Conservation (phyloP, 2,113 vertebrate species). For the Psophia crepitans region DNA sequence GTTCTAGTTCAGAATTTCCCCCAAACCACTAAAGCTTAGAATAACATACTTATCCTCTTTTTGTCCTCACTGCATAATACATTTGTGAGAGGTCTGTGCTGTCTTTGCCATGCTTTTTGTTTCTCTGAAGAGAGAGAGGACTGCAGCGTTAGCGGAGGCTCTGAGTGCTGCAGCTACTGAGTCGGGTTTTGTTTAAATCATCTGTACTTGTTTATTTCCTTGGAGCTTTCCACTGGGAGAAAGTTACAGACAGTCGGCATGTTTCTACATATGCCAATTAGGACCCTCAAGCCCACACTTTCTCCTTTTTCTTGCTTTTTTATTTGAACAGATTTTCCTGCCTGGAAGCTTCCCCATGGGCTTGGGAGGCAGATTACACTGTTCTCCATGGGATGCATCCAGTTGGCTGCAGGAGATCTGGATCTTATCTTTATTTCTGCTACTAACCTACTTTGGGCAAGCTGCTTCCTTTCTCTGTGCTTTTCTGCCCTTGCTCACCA, state of each 20-base stretch:
- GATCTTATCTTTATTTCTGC: constrained; percentile 39
- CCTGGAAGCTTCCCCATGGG: constrained; percentile 7
- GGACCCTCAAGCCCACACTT: not conserved
- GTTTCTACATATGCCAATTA: not conserved
- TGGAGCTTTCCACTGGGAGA: not conserved
- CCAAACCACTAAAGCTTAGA: constrained; percentile 32
- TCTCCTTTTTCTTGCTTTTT: not conserved
- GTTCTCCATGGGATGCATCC: not conserved
- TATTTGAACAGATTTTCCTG: constrained; percentile 34
- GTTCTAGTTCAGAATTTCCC: not conserved
- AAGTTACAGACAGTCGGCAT: not conserved
- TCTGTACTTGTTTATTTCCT: not conserved
- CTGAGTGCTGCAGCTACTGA: not conserved
- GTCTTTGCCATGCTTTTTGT: not conserved
- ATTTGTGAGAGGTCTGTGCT: not conserved
- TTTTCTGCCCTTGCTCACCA: constrained; percentile 48
- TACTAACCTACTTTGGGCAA: constrained; percentile 60
- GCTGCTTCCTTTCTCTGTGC: constrained; percentile 40
- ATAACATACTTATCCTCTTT: constrained; percentile 18
- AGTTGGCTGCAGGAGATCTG: constrained; percentile 38
- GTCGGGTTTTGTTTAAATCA: not conserved
- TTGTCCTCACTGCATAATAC: not conserved
- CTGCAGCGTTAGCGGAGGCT: not conserved
- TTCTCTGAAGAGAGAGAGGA: not conserved
- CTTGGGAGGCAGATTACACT: constrained; percentile 22